Conservation (phyloP, 2,113 vertebrate species). For the Chiloscyllium plagiosum region DNA sequence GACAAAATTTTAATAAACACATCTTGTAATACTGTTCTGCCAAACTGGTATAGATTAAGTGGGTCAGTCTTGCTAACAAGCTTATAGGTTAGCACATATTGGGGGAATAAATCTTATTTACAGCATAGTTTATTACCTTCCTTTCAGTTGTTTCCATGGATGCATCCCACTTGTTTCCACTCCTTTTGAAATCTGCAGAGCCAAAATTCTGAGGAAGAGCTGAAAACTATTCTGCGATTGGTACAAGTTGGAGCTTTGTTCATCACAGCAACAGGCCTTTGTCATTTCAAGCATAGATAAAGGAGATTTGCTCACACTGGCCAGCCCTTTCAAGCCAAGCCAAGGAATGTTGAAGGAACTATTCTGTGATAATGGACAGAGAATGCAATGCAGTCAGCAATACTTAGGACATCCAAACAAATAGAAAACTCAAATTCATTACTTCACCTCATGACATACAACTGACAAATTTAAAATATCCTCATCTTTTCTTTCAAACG, state of each 20-base stretch:
- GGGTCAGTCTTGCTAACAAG: neutral
- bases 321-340: conserved; percentile 78
- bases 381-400: neutral
- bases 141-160: conserved; percentile 95
- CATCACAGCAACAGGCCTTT: conserved; percentile 66
- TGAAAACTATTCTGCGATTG: conserved; percentile 79
- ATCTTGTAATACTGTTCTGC: neutral
- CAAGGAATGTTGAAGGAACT: conserved; percentile 77
- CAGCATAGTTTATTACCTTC: conserved; percentile 62
- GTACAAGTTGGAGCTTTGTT: conserved; percentile 64
- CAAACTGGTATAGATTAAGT: neutral
- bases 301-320: conserved; percentile 69
- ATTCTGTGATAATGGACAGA: conserved; percentile 59
- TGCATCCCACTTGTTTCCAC: conserved; percentile 59
- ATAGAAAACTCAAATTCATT: neutral
- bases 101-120: neutral
- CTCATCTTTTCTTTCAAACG: neutral
- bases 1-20: neutral
- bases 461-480: neutral
- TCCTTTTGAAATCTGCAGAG: conserved; percentile 68
- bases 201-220: conserved; percentile 85
- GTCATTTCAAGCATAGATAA: conserved; percentile 75
- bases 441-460: neutral
- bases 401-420: neutral
- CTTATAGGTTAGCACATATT: neutral